Base-by-base conservation (phyloP, 2,113 vertebrate species). In the Dermatemys mawii region DNA sequence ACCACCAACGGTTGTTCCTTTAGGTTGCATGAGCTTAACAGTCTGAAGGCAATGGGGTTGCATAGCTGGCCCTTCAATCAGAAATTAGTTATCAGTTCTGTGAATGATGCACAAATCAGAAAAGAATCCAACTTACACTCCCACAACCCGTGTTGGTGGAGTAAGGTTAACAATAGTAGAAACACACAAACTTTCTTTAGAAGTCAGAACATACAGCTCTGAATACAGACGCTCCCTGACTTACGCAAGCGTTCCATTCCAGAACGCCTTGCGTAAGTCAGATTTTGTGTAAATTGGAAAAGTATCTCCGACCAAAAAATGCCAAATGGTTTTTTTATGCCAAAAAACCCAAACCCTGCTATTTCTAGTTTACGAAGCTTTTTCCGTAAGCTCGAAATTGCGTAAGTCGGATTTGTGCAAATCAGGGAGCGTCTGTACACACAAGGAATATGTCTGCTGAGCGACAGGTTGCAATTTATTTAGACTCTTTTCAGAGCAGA, bases 1-100 rank as follows among this genome's bases (percentile, higher is more conserved):
- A 96, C 92, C 93, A 93, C 88, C 89, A 96, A 97, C 96, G 93
- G 82, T 94, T 94, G 86, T 95, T 96, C 93, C 95, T 90, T 90
- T 81, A 95, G 81, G 93, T 93, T 94, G 94, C 91, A 96, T 78
- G 87, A 93, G 90, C 87, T 48, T 90, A 95, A 94, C 90, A 82
- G 49, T 48, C 87, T 94, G 91, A 93, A 3, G 1, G 84, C 1
- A 0, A 49, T 53, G 87, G 87, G 93, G 93, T 95, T 93, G 87
- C 90, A 88, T 84, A 0, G 0, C 82, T 92, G 92, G 92, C 94
- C 86, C 86, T 89, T 50, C 93, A 96, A 97, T 96, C 97, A 97
- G 96, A 94, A 93, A 97, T 86, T 93, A 95, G 96, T 92, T 93
- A 96, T 88, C 83, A 83, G 11, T 96, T 91, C 81, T 87, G 89